Evolutionary conservation across 2,113 vertebrate species (phyloP).

Genomic region (Cricetomys ansorgei): DNA sequence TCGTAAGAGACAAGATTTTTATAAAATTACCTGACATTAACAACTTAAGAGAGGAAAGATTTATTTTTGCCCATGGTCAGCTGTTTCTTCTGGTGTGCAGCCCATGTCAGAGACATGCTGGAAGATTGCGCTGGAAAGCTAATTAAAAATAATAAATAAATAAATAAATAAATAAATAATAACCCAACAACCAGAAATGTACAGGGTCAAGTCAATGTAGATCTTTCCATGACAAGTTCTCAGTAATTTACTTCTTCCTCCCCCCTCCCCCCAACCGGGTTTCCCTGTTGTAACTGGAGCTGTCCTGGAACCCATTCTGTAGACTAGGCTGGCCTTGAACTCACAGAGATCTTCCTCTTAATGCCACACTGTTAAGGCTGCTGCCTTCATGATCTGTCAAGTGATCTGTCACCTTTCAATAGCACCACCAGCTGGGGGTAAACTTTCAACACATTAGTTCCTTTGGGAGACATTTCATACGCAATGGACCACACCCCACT

Average conservation of each 20-base stretch:
- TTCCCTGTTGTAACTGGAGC: no score
- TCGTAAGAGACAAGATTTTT: not conserved
- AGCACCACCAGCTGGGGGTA: not conserved
- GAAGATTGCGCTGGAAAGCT: not conserved
- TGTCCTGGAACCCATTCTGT: no score
- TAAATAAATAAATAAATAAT: no score
- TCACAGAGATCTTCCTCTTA: not conserved
- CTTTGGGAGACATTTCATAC: not conserved
- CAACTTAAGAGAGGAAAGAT: not conserved
- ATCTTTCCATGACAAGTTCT: not conserved
- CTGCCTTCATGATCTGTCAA: no score
- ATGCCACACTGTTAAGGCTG: not conserved
- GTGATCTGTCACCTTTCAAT: no score
- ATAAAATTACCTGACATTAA: not conserved
- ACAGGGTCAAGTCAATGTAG: not conserved
- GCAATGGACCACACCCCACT: not conserved
- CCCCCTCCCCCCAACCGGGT: not conserved
- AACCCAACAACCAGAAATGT: no score
- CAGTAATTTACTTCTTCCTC: not conserved
- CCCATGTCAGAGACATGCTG: not conserved
- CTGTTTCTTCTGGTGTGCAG: not conserved
- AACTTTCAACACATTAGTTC: not conserved
- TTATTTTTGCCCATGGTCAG: not conserved
- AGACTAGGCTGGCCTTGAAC: no score
- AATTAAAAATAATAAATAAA: no score